Evolutionary conservation across 2,113 vertebrate species (phyloP), one percentile per base, ranked within the genome.

Genomic region (Sinocyclocheilus maitianheensis): DNA sequence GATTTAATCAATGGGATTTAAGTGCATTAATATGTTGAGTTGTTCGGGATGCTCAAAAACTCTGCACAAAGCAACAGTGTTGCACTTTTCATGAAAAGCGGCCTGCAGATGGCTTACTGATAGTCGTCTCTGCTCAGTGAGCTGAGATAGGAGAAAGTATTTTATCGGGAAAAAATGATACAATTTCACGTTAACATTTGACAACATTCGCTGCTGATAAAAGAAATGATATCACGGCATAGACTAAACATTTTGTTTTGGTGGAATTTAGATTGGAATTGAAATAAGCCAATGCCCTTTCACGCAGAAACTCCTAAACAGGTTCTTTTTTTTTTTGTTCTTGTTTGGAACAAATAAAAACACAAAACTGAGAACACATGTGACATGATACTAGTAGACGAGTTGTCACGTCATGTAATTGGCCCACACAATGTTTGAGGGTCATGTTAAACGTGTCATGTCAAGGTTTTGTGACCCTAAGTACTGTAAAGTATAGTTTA

Each of bases 231-330:
- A 22, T 55, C 16, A 26, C 10, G 11, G 30, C 18, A 40, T n/a
- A 62, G 55, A 14, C 77, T 40, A 60, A 79, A 77, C 76, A 58
- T 77, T 77, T 46, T 30, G 76, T 55, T 55, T 77, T 77, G 76
- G 8, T 5, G 9, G 24, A 51, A 14, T 3, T 53, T 24, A 20
- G 26, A 26, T 43, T 30, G 30, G 30, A 37, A 40, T 72, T 72
- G 30, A 67, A 34, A 30, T 30, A 20, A 20, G 24, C 30, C n/a
- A 53, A 53, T 9, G n/a, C 16, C n/a, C 46, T 26, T 53, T 51
- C 46, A 77, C 7, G 53, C n/a, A 24, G 4, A n/a, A 26, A 53
- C 46, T 53, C n/a, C 48, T 16, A 30, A 53, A 77, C 46, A 53
- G 13, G 24, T 30, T 77, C 3, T 53, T 53, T 10, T 43, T 43